phyloP scores from a whole-genome alignment of 1,140 invertebrate genomes.

The Thalassaphorura encarpata region DNA sequence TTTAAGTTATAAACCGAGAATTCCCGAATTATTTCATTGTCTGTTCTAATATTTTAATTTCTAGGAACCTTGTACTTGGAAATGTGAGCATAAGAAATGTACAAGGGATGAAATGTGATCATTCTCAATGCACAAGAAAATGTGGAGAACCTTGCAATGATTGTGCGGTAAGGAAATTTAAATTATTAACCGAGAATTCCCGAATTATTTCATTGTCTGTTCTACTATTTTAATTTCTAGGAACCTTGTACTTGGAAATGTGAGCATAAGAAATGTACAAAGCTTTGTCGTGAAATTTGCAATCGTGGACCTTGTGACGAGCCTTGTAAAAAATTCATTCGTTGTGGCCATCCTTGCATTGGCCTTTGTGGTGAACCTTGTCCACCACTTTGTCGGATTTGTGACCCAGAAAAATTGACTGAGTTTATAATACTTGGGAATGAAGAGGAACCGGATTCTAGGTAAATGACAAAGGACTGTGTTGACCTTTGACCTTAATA shows the following conservation, averaged over 20 bases:
- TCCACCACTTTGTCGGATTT: constrained; percentile 40
- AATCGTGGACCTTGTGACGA: constrained; percentile 42
- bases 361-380: constrained; percentile 58
- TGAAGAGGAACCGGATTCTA: not conserved
- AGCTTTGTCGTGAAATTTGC: constrained; percentile 46
- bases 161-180: constrained; percentile 50
- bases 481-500: not conserved
- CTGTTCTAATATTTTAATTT: not conserved
- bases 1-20: not conserved
- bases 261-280: constrained; percentile 45
- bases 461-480: too few relatives aligned
- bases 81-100: constrained; percentile 47
- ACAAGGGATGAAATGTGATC: constrained; percentile 45
- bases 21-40: not conserved
- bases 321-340: constrained; percentile 42
- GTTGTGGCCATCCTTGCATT: constrained; percentile 44
- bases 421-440: constrained; percentile 41
- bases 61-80: constrained; percentile 34
- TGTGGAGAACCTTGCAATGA: constrained; percentile 51
- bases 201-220: not conserved
- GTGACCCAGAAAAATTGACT: constrained; percentile 42
- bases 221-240: constrained; percentile 6
- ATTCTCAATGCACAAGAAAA: constrained; percentile 44
- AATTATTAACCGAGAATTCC: not conserved
- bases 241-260: constrained; percentile 38